Percentiles rank a stretch among this genome's conserved stretches.
Evolutionary conservation across 1,140 invertebrate species (phyloP).

Genomic region (Anastrepha obliqua): DNA sequence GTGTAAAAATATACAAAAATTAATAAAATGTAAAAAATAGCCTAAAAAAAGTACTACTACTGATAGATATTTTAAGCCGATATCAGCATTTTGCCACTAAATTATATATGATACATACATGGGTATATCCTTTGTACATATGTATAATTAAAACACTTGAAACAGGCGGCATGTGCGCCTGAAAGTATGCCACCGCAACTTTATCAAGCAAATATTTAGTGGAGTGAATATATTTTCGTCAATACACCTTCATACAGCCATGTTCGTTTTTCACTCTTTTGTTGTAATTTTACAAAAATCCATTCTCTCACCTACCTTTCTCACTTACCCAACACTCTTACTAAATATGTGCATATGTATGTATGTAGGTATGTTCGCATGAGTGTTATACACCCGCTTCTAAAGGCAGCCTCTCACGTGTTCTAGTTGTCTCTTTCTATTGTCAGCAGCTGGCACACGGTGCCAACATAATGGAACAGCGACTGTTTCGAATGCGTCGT

Average conservation of each 20-base stretch:
- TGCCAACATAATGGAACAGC: constrained; percentile 36
- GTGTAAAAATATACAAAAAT: neutral
- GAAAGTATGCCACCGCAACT: neutral
- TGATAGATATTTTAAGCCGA: no score
- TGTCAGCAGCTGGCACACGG: neutral
- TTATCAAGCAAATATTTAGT: neutral
- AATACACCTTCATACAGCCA: neutral
- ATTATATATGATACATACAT: no score
- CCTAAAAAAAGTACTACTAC: neutral
- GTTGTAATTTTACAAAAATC: constrained; percentile 1
- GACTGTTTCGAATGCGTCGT: constrained; percentile 41
- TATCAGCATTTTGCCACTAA: no score
- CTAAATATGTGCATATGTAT: no score
- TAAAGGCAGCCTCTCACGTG: constrained; percentile 12
- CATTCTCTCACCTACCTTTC: neutral
- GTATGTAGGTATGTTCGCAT: no score
- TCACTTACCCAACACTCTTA: no score
- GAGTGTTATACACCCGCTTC: no score
- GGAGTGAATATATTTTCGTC: neutral
- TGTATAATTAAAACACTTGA: neutral
- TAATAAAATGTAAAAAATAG: neutral
- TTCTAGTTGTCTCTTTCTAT: constrained; percentile 51
- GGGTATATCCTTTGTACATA: neutral
- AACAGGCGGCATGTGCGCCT: neutral
- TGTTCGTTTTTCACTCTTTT: neutral